Evolutionary conservation across 1,140 invertebrate genomes (phyloP), one percentile per base, ranked within the genome.

Genomic region (Anthonomus grandis): DNA sequence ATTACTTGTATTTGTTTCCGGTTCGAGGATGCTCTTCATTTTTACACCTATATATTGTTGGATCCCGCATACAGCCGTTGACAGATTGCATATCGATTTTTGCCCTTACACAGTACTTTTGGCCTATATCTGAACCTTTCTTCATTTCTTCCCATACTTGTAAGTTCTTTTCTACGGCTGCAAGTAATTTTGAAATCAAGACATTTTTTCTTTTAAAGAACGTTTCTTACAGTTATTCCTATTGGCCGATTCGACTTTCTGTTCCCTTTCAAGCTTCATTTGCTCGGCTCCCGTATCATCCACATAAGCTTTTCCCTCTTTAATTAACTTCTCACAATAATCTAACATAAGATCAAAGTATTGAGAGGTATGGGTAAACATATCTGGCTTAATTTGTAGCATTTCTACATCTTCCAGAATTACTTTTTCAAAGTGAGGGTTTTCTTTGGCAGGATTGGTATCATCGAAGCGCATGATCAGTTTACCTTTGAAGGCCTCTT

Each of bases 11-110:
- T 79, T 97, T 95, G 19, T 79, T 84, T 49, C 93, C 94, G 37
- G 95, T 98, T 24, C 89, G 78, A 1, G 95, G 89, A 83, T 99
- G 97, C 8, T 83, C 76, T 74, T 98, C 95, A 57, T 85, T 84
- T 75, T 99, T 99, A 76, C 96, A 99, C n/a, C 97, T 80, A 73
- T 98, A 99, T 64, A 99, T 97, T 5, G 96, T 98, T n/a, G 97
- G 97, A 80, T 99, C 97, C 36, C 97, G 79, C 83, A 99, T 79
- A 69, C 95, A 98, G 0, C 97, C 97, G 77, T 99, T 99, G 18
- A 85, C 77, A 0, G 94, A 97, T 58, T 87, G 81, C 92, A 98
- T 98, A 75, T 98, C 93, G 59, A 99, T 97, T 78, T 98, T 99
- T 0, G 95, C 95, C 54, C 97, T 81, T 0, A 99, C 91, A 58